A percentile compares a stretch with the other conserved stretches of the same genome.
Conservation (phyloP, 2,888 invertebrate genomes). For the Tetheella fluctuosa region DNA sequence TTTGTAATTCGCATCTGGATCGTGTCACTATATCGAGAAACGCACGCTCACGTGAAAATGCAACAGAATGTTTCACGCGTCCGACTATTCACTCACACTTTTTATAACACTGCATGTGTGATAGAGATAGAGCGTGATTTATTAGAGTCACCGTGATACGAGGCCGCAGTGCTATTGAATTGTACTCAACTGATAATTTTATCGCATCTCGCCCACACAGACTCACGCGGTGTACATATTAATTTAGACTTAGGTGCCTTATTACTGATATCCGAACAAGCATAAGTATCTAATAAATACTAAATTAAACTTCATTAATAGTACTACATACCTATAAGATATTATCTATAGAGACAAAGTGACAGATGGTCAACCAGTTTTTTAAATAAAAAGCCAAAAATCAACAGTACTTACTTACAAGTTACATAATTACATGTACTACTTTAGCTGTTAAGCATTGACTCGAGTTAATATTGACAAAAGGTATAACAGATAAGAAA, state of each 20-base stretch:
- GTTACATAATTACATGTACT: no score
- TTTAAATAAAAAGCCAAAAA: no score
- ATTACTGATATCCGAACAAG: no score
- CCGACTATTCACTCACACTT: neutral
- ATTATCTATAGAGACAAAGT: no score
- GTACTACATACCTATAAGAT: no score
- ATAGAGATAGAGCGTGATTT: conserved; percentile 7
- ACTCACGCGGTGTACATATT: neutral
- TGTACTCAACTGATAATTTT: conserved; percentile 13
- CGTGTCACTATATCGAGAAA: conserved; percentile 34
- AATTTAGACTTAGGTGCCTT: neutral
- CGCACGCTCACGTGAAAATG: conserved; percentile 21
- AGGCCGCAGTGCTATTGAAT: conserved; percentile 8
- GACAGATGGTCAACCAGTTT: no score
- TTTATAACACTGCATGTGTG: neutral
- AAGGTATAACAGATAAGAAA: no score
- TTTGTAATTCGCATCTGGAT: conserved; percentile 41
- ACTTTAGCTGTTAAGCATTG: no score
- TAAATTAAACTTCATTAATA: no score
- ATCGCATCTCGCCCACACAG: conserved; percentile 3
- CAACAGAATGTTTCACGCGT: conserved; percentile 9
- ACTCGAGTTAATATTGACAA: no score
- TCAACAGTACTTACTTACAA: no score
- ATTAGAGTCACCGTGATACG: conserved; percentile 5
- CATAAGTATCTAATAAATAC: no score